Evolutionary conservation across 2,113 vertebrate genomes (phyloP).

Genomic region (Tenebrosternarchus preto): DNA sequence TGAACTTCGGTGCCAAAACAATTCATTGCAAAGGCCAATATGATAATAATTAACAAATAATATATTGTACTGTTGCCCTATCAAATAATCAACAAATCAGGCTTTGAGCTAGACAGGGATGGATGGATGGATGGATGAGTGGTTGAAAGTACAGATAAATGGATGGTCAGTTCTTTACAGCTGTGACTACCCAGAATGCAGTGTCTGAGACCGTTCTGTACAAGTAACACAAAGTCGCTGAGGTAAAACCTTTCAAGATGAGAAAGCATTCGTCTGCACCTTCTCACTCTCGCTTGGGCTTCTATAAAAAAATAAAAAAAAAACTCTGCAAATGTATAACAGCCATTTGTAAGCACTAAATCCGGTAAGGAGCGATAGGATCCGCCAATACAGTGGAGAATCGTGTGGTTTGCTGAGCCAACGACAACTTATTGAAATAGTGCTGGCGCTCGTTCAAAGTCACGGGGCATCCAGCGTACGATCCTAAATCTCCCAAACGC

Average conservation of each 20-base stretch:
- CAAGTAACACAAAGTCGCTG: slow-evolving; percentile 29
- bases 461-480: slow-evolving; percentile 26
- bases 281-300: background rate
- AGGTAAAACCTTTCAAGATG: background rate
- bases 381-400: slow-evolving; percentile 1
- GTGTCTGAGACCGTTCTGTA: background rate
- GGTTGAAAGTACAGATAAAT: background rate
- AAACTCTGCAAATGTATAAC: background rate
- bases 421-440: slow-evolving; percentile 44
- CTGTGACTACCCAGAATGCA: background rate
- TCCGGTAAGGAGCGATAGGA: slow-evolving; percentile 18
- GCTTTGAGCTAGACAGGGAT: too few relatives aligned
- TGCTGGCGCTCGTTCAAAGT: slow-evolving; percentile 49
- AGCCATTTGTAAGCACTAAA: slow-evolving; percentile 36
- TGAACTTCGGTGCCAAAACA: too few relatives aligned
- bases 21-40: too few relatives aligned
- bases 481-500: slow-evolving; percentile 48
- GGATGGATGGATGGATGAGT: background rate
- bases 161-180: slow-evolving; percentile 9
- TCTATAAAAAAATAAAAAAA: background rate
- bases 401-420: background rate
- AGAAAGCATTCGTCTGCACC: slow-evolving; percentile 30
- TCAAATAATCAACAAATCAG: too few relatives aligned
- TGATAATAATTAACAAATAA: too few relatives aligned
- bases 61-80: too few relatives aligned